A percentile compares a stretch with the other conserved stretches of the same genome.
These are phyloP conservation scores for Nyctibius bracteatus DNA, from an alignment of 2,113 vertebrate genomes.

Conservation along the genomic window DNA sequence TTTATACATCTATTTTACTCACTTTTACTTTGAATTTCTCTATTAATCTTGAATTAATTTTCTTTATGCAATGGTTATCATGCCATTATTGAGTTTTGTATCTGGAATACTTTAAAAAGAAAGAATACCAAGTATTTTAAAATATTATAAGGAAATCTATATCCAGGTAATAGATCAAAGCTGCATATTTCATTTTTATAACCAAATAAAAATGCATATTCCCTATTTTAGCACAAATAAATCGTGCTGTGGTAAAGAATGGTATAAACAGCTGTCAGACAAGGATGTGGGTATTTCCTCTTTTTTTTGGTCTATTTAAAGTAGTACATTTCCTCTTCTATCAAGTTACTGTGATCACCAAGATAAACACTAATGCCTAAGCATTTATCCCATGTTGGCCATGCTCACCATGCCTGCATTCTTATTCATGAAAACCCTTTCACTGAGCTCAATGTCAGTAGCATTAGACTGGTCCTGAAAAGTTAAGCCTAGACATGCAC, in stretches of 20 bases:
- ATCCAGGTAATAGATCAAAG: constrained; percentile 61
- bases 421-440: neutral
- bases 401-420: neutral
- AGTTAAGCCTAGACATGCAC: neutral
- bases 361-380: neutral
- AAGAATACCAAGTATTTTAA: constrained; percentile 51
- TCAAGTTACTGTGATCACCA: neutral
- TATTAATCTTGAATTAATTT: constrained; percentile 73
- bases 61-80: constrained; percentile 44
- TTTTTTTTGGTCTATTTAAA: neutral
- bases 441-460: neutral
- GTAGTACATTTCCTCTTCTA: neutral
- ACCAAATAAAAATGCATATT: constrained; percentile 32
- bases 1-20: constrained; percentile 36
- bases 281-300: neutral
- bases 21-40: constrained; percentile 45
- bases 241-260: constrained; percentile 11
- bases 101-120: constrained; percentile 28
- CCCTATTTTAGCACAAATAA: constrained; percentile 38
- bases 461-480: neutral
- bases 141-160: constrained; percentile 48
- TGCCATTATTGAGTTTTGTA: constrained; percentile 55
- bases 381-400: neutral
- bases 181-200: constrained; percentile 62
- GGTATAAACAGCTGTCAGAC: neutral